phyloP scores from a whole-genome alignment of 2,113 vertebrate genomes.

The Odontophorus gujanensis region DNA sequence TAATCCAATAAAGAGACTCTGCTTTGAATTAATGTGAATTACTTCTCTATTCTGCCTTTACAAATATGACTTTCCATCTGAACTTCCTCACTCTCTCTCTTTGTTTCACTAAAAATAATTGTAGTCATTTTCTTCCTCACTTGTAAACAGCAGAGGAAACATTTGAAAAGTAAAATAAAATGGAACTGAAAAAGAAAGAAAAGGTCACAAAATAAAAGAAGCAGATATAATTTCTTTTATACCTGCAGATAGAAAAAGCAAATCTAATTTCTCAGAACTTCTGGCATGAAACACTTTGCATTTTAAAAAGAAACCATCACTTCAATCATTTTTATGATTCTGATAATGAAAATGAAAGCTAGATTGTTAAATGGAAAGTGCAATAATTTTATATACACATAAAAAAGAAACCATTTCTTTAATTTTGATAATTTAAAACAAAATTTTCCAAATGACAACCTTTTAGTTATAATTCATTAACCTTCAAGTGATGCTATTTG shows the following conservation, averaged over 20 bases:
- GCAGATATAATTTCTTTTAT: conserved; percentile 41
- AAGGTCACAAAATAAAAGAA: not conserved
- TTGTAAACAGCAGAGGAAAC: conserved; percentile 39
- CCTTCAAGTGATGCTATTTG: not conserved
- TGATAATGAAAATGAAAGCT: conserved; percentile 73
- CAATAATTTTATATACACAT: conserved; percentile 57
- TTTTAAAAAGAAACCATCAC: conserved; percentile 69
- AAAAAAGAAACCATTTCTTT: conserved; percentile 65
- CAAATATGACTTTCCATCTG: conserved; percentile 75
- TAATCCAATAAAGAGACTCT: conserved; percentile 83
- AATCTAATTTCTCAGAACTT: conserved; percentile 70
- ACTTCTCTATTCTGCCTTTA: conserved; percentile 64
- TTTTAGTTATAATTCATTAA: conserved; percentile 70
- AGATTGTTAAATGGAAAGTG: conserved; percentile 65
- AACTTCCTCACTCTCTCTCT: conserved; percentile 60
- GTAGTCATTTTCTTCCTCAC: conserved; percentile 36
- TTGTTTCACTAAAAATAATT: conserved; percentile 70
- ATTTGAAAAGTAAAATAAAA: conserved; percentile 45
- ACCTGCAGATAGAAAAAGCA: conserved; percentile 45
- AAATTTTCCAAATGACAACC: conserved; percentile 69
- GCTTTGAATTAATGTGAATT: conserved; percentile 82
- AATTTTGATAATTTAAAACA: conserved; percentile 75
- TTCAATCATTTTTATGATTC: conserved; percentile 73
- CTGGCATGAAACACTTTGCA: conserved; percentile 66
- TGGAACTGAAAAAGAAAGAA: not conserved